Conservation (phyloP, 2,797 vertebrate species). For the Melanogrammus aeglefinus region DNA sequence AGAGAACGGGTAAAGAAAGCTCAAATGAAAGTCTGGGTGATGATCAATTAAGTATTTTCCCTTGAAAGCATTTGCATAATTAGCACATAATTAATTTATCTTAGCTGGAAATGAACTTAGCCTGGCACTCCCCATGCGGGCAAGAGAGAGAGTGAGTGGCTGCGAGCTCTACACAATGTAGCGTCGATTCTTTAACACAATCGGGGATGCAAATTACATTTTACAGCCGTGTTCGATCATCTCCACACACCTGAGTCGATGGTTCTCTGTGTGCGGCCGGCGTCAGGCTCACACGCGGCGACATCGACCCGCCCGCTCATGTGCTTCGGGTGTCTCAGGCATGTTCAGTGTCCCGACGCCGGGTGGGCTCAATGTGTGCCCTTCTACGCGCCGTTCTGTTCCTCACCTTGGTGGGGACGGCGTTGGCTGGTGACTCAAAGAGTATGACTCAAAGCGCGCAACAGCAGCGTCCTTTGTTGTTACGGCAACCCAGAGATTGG, state of each 20-base stretch:
- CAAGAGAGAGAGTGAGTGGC: slow-evolving; percentile 14
- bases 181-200: slow-evolving; percentile 3
- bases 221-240: neutral
- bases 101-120: slow-evolving; percentile 31
- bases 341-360: neutral
- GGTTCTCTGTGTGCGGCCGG: neutral
- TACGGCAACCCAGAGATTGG: neutral
- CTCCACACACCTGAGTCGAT: neutral
- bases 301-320: neutral
- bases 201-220: neutral
- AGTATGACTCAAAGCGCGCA: neutral
- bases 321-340: neutral
- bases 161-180: neutral
- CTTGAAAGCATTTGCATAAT: slow-evolving; percentile 38
- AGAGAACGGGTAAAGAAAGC: slow-evolving; percentile 13
- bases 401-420: too few species aligned
- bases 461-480: neutral
- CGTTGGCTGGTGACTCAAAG: too few species aligned
- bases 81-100: slow-evolving; percentile 38
- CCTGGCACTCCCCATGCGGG: slow-evolving; percentile 29
- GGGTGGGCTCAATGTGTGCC: neutral
- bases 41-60: slow-evolving; percentile 41
- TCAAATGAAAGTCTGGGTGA: slow-evolving; percentile 34
- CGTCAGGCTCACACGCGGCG: neutral
- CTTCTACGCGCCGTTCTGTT: neutral